Conservation (phyloP, 1,140 invertebrate species). For the Elysia chlorotica region DNA sequence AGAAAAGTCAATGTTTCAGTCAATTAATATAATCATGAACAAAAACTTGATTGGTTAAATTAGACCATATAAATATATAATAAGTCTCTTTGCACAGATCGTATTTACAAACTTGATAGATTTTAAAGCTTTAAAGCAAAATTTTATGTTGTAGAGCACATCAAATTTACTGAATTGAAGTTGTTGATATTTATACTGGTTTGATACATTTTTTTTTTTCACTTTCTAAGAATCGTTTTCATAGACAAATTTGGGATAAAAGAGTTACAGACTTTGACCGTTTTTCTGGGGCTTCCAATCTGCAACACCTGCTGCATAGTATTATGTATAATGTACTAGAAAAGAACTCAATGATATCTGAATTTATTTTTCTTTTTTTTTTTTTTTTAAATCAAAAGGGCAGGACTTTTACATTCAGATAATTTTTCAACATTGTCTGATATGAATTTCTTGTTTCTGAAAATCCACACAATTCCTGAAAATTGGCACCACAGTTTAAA, state of each 20-base stretch:
- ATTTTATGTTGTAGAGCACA: no score
- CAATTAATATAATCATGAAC: neutral
- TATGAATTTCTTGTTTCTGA: no score
- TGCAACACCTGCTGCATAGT: no score
- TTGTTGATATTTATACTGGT: no score
- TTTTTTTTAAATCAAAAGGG: neutral
- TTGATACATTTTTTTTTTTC: no score
- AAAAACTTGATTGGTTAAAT: no score
- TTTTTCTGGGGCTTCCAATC: no score
- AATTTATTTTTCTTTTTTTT: neutral
- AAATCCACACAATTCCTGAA: no score
- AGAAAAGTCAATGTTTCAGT: neutral
- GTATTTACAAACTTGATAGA: neutral
- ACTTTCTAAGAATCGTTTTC: no score
- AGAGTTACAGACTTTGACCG: no score
- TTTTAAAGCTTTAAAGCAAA: no score
- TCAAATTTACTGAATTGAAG: no score
- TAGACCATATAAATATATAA: neutral
- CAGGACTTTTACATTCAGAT: neutral
- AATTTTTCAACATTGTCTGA: neutral
- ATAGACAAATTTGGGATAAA: neutral
- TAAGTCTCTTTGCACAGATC: neutral
- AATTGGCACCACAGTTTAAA: neutral
- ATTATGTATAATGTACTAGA: neutral
- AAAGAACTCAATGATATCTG: neutral